These are phyloP conservation scores for Neosilurus hyrtlii DNA, from an alignment of 2,797 vertebrate genomes.

Conservation along the genomic window DNA sequence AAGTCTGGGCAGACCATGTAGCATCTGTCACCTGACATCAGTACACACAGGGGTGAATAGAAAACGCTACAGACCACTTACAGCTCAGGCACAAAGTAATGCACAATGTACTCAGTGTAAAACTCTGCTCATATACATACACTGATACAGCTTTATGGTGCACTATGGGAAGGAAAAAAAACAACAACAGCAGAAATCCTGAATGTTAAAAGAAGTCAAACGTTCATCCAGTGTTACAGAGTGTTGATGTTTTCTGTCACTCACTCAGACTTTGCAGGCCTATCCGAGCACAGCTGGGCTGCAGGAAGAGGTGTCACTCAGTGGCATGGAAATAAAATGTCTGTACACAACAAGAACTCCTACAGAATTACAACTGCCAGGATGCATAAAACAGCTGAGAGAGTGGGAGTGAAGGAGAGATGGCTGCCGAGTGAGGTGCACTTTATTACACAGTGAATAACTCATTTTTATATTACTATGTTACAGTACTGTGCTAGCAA, in stretches of 20 bases:
- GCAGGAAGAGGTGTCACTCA: constrained; percentile 44
- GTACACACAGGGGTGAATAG: constrained; percentile 48
- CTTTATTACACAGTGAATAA: constrained; percentile 69
- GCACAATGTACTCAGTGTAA: too few relatives aligned
- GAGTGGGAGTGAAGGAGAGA: constrained; percentile 61
- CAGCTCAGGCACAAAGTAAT: constrained; percentile 46
- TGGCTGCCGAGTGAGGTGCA: constrained; percentile 42
- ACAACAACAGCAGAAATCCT: neutral
- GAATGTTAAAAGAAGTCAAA: neutral
- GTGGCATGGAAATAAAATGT: constrained; percentile 52
- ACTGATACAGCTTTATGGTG: neutral
- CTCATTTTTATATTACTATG: constrained; percentile 62
- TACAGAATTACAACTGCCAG: constrained; percentile 65
- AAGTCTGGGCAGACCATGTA: constrained; percentile 26
- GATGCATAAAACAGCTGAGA: constrained; percentile 58
- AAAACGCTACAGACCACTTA: constrained; percentile 59
- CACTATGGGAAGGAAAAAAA: neutral
- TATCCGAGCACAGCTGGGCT: constrained; percentile 33
- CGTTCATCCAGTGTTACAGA: neutral
- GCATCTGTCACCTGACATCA: constrained; percentile 52
- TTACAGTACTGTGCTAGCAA: constrained; percentile 55
- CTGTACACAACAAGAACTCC: constrained; percentile 58
- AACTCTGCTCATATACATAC: neutral
- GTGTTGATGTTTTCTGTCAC: neutral
- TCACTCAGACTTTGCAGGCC: neutral